A percentile compares a stretch with the other conserved stretches of the same genome.
phyloP scores from a whole-genome alignment of 1,140 invertebrate genomes.

The Drosophila elegans region DNA sequence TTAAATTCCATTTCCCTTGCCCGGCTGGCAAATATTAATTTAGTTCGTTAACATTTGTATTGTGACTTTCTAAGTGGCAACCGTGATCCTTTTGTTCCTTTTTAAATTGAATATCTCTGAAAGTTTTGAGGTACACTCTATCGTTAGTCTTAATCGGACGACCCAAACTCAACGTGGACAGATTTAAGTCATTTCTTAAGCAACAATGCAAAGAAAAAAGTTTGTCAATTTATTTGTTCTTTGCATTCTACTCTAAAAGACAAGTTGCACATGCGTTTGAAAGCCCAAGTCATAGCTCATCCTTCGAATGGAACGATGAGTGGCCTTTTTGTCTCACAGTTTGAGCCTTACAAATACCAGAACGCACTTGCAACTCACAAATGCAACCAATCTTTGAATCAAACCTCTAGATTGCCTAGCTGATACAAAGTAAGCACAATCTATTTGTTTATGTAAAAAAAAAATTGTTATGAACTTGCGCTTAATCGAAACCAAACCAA shows the following conservation, averaged over 20 bases:
- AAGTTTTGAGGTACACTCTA: background rate
- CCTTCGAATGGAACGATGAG: constrained; percentile 53
- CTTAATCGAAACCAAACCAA: constrained; percentile 75
- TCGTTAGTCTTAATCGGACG: constrained; percentile 2
- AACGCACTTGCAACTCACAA: constrained; percentile 81
- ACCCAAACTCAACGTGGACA: constrained; percentile 14
- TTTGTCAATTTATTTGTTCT: constrained; percentile 84
- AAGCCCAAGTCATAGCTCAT: background rate
- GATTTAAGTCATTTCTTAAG: constrained; percentile 30
- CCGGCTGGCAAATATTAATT: too few species aligned
- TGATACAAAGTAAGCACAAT: constrained; percentile 76
- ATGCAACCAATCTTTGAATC: constrained; percentile 79
- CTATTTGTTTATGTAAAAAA: constrained; percentile 65
- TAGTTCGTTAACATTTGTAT: too few species aligned
- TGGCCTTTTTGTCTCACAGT: constrained; percentile 1
- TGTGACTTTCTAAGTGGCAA: background rate
- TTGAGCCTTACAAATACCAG: background rate
- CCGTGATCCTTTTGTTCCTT: background rate
- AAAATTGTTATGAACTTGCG: constrained; percentile 62
- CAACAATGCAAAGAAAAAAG: constrained; percentile 74
- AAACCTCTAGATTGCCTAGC: constrained; percentile 76
- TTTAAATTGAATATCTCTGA: constrained; percentile 47
- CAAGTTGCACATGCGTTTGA: constrained; percentile 72
- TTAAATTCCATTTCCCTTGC: background rate
- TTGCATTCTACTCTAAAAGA: constrained; percentile 81